Evolutionary conservation across 1,140 invertebrate species (phyloP), one percentile per base, ranked within the genome.

Genomic region (Cydia amplana): DNA sequence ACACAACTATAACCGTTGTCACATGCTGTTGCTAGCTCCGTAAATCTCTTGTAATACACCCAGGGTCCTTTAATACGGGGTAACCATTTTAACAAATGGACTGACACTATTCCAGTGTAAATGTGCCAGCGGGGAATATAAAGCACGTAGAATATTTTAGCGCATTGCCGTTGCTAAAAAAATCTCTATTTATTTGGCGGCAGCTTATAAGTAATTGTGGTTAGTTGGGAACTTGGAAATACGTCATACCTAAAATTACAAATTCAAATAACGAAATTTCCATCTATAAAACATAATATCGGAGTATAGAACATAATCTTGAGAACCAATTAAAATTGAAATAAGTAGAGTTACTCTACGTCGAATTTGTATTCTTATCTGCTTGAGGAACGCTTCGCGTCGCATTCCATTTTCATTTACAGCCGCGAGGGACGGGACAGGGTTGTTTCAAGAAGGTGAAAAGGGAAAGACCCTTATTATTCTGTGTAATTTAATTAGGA

Each of bases 81-180:
- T 40, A 36, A 43, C 65, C n/a, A 70, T 36, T 70, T 43, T 36
- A 70, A n/a, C 65, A 67, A 67, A 67, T 67, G 76, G 40, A 64
- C 28, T 75, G 76, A 77, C 75, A 81, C 75, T 72, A 74, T 74
- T 78, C 67, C 65, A 73, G 51, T 73, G 67, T 78, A 78, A 82
- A 82, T 80, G 80, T 74, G 72, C 77, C 79, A 49, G 74, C 46
- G 74, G 76, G 80, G 72, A 76, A 76, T 73, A 76, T 81, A 79
- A 78, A 79, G 10, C 49, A 76, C 16, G 76, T 46, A 67, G 28
- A 67, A n/a, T 40, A 43, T 70, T 70, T 70, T n/a, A 70, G 32
- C 32, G 65, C 32, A 36, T 70, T 36, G 65, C 65, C 65, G 32
- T 10, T 40, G 65, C 65, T 70, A 5, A 70, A 70, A 70, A 16